A percentile compares a stretch with the other conserved stretches of the same genome.
Conservation (phyloP, 2,888 invertebrate species). For the Nomada ferruginata region DNA sequence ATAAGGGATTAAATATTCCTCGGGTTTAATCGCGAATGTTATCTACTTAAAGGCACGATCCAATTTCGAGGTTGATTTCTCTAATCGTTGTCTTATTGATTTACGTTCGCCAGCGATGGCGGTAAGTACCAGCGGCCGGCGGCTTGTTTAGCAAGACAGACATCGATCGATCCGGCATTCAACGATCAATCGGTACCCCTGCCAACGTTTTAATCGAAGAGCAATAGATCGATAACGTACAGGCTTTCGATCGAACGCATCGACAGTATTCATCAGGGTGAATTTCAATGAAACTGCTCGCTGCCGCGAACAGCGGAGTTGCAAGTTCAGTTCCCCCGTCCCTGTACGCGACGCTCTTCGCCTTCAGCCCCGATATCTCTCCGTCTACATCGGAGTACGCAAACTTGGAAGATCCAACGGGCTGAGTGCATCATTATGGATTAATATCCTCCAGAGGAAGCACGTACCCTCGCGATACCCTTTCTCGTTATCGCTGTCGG, state of each 20-base stretch:
- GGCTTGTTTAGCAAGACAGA: conserved; percentile 2
- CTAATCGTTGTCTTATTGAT: not conserved
- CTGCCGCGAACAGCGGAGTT: conserved; percentile 12
- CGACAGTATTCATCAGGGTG: conserved; percentile 41
- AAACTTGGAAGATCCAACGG: conserved; percentile 64
- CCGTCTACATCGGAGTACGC: conserved; percentile 53
- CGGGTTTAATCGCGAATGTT: too few species aligned
- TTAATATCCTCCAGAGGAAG: conserved; percentile 69
- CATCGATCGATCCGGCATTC: not conserved
- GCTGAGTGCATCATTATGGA: conserved; percentile 71
- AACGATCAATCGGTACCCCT: not conserved
- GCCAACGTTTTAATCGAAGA: conserved; percentile 30
- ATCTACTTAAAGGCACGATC: not conserved
- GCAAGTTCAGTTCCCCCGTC: conserved; percentile 55
- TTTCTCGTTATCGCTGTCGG: conserved; percentile 68
- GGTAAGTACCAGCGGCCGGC: not conserved
- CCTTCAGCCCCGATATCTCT: conserved; percentile 40
- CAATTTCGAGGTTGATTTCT: not conserved
- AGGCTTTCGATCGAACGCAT: conserved; percentile 17
- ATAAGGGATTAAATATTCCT: too few species aligned
- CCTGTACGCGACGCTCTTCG: conserved; percentile 11
- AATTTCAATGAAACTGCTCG: conserved; percentile 56
- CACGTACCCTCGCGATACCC: conserved; percentile 64
- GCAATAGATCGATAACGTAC: not conserved
- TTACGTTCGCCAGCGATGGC: not conserved